Base-by-base conservation (phyloP, 2,888 invertebrate species). In the Synergus gifuensis region DNA sequence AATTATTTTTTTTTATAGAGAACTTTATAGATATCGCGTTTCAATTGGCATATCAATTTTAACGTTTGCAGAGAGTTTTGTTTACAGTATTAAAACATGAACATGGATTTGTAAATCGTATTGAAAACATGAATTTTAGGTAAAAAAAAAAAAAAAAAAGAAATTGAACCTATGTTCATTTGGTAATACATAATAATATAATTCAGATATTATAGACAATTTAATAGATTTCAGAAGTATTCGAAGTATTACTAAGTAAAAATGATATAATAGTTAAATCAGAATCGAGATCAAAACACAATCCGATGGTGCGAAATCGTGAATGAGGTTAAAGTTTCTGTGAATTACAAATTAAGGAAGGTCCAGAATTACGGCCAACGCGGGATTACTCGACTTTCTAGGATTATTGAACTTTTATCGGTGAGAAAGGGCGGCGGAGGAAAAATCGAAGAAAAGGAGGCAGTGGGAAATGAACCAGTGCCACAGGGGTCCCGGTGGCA, bases 321-420 rank as follows among this genome's bases (percentile, higher is more conserved):
- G 36, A 58, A 58, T 73, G 54, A 73, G 54, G 79, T 66, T 77
- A 76, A 80, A 79, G 77, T 77, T 82, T 78, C 77, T 67, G 76
- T 64, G 82, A 84, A 84, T 86, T 86, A 87, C 87, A 84, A 86
- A 88, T 87, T 86, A 86, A 85, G 84, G 83, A 80, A 83, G 85
- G 79, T 77, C 64, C 77, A 66, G 82, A 86, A 88, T 87, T 85
- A 87, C 86, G 79, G 79, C 77, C 54, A n/a, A 73, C n/a, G 36
- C 36, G 76, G 85, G 85, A 88, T 89, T 87, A 84, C 85, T 77
- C 60, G 81, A 82, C 81, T 83, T 81, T 79, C 76, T 44, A 78
- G 85, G 84, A 87, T 89, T 88, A 87, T 88, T 85, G 85, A 87
- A 87, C 88, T 86, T 88, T 86, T 85, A 85, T 85, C 83, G 84